Evolutionary conservation across 2,888 invertebrate genomes (phyloP), one percentile per base, ranked within the genome.

Genomic region (Drosophila borealis): DNA sequence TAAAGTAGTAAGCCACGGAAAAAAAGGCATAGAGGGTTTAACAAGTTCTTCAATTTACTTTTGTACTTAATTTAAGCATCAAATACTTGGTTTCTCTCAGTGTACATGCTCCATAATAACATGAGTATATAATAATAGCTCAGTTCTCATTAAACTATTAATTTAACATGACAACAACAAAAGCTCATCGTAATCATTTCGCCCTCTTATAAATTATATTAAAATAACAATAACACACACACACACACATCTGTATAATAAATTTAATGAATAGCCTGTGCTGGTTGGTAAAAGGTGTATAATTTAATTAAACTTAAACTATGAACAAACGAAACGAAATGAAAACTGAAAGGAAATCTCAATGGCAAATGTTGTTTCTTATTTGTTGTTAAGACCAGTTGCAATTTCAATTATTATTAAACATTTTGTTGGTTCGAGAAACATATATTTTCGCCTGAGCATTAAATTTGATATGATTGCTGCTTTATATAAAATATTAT

Each of bases 81-180:
- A 9, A 9, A 14, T 9, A 3, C 13, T 2, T 14, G 1, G 4
- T 17, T 41, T 41, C 17, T 41, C 41, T 41, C 41, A 17, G 17
- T 10, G 41, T 41, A 17, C 17, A 41, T 4, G 14, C 9, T 41
- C 17, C 8, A 29, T 4, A 41, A 57, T 42, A 53, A 33, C 25
- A 53, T 45, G 13, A 51, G 59, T 68, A 53, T 65, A 62, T 49
- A 67, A 63, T 56, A 59, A 46, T 39, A 62, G 61, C 70, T 51
- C 63, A 51, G 36, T 57, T 48, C 64, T 60, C 59, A 49, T 63
- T 65, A 80, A 74, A 70, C 65, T 78, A 78, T 82, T 71, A 70
- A 75, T 70, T 80, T 82, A 78, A 83, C 66, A 76, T 50, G 51
- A 39, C 55, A 56, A 44, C 67, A 66, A 44, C 34, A 39, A 64